phyloP scores from a whole-genome alignment of 64 coral and sea anemone genomes.

The Porites lutea region DNA sequence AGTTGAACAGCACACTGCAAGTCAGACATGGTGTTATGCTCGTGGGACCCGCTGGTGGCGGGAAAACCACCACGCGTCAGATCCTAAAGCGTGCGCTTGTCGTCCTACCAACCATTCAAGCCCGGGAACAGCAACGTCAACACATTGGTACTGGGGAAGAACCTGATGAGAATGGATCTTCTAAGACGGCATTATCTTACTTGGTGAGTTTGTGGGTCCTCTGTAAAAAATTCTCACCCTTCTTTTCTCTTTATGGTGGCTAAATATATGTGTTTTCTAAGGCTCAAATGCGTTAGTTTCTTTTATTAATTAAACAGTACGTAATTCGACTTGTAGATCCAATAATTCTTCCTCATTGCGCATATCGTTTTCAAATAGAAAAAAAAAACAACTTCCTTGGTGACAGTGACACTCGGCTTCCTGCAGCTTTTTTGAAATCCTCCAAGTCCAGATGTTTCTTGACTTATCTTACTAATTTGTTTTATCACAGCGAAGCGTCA shows the following conservation, averaged over 20 bases:
- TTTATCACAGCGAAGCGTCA: conserved; percentile 35
- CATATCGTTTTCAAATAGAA: too few relatives aligned
- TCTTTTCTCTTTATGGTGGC: too few relatives aligned
- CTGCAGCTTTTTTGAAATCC: too few relatives aligned
- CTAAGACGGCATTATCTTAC: conserved; percentile 16
- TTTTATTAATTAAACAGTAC: too few relatives aligned
- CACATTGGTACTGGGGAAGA: conserved; percentile 17
- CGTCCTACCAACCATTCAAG: conserved; percentile 71
- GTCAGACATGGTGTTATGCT: conserved; percentile 89
- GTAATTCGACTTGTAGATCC: too few relatives aligned
- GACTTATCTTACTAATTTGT: not conserved
- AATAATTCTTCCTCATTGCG: too few relatives aligned
- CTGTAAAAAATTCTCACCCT: not conserved
- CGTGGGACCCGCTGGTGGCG: conserved; percentile 90
- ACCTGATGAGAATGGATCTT: conserved; percentile 36
- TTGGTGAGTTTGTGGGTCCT: conserved; percentile 15
- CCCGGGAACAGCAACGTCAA: conserved; percentile 60
- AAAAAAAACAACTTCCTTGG: too few relatives aligned
- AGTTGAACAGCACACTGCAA: conserved; percentile 84
- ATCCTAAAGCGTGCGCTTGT: conserved; percentile 86
- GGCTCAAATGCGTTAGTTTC: too few relatives aligned
- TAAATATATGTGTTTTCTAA: too few relatives aligned
- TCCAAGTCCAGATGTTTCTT: too few relatives aligned
- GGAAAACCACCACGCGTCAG: conserved; percentile 88
- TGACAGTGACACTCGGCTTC: too few relatives aligned